phyloP scores from a whole-genome alignment of 2,797 vertebrate species.

The Sebastes dallii region DNA sequence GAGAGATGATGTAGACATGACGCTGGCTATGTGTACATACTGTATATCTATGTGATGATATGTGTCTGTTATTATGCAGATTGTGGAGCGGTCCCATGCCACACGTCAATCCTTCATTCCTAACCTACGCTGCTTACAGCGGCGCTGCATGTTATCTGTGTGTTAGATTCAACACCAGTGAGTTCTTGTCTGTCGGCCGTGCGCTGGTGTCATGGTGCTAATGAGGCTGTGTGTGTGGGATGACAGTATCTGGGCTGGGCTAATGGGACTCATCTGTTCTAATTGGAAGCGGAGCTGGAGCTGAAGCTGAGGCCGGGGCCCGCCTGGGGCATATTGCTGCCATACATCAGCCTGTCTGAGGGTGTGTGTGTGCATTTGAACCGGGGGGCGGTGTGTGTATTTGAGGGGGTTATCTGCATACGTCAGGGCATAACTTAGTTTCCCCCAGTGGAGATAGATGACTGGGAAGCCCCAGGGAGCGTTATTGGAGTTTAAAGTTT shows the following conservation, averaged over 20 bases:
- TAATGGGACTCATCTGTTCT: slow-evolving; percentile 86
- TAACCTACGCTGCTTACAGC: slow-evolving; percentile 50
- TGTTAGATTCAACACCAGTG: slow-evolving; percentile 75
- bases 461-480: slow-evolving; percentile 73
- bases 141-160: slow-evolving; percentile 64
- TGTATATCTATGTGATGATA: slow-evolving; percentile 68
- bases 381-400: slow-evolving; percentile 42
- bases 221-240: slow-evolving; percentile 77
- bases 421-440: slow-evolving; percentile 80
- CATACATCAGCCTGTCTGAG: slow-evolving; percentile 86
- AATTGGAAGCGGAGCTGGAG: slow-evolving; percentile 79
- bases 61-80: slow-evolving; percentile 73
- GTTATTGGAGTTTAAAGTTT: slow-evolving; percentile 81
- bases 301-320: slow-evolving; percentile 67
- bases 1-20: slow-evolving; percentile 59
- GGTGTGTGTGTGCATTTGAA: slow-evolving; percentile 53
- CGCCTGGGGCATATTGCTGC: slow-evolving; percentile 86
- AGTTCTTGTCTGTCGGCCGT: slow-evolving; percentile 70
- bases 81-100: slow-evolving; percentile 37
- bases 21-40: slow-evolving; percentile 58
- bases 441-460: slow-evolving; percentile 78
- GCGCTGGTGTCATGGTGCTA: slow-evolving; percentile 72
- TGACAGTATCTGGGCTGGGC: slow-evolving; percentile 79
- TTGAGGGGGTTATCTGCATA: slow-evolving; percentile 78
- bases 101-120: slow-evolving; percentile 67